Conservation (phyloP, 2,113 vertebrate genomes). For the Eclectus roratus region DNA sequence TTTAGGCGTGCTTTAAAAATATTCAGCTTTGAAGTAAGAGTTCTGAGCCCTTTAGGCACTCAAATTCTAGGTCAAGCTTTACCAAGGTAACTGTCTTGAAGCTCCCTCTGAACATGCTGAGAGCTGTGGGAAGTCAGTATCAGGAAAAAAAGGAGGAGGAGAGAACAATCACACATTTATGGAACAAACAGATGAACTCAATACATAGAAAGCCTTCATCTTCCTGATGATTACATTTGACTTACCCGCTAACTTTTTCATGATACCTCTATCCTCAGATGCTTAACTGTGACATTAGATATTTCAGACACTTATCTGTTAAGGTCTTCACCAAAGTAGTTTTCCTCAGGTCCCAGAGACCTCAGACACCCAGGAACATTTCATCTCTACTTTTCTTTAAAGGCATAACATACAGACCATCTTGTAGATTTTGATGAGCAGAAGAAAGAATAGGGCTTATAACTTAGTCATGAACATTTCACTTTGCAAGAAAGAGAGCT, state of each 20-base stretch:
- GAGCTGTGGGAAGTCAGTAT: neutral
- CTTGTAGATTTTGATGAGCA: neutral
- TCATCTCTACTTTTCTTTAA: neutral
- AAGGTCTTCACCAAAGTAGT: neutral
- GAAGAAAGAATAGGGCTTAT: neutral
- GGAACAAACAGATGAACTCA: neutral
- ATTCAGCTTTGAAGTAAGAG: neutral
- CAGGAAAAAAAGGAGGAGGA: neutral
- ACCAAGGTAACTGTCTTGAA: neutral
- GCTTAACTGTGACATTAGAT: neutral
- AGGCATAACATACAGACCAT: neutral
- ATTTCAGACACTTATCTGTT: neutral
- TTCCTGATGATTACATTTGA: neutral
- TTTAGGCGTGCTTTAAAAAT: conserved; percentile 3
- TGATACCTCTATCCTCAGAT: neutral
- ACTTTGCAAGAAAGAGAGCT: neutral
- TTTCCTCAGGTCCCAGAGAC: neutral
- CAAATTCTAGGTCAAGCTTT: neutral
- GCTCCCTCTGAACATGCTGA: neutral
- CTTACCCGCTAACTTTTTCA: neutral
- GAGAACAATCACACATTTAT: neutral
- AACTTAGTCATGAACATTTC: neutral
- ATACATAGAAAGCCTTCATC: neutral
- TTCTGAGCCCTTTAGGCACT: neutral
- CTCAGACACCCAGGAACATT: neutral